Conservation (phyloP, 2,888 invertebrate species). For the Ormyrus labotus region DNA sequence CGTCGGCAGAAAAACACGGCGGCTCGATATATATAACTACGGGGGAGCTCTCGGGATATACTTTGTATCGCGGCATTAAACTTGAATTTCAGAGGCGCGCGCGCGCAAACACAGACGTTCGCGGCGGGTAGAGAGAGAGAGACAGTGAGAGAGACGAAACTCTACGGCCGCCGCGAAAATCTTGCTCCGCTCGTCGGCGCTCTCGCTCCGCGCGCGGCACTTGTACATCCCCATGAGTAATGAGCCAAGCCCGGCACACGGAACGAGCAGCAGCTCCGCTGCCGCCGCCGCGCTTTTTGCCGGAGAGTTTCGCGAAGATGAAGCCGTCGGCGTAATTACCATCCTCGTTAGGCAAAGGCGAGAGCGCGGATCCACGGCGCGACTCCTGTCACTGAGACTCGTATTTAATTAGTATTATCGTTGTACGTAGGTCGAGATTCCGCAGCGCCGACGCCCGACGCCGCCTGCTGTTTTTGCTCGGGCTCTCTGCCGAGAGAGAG, state of each 20-base stretch:
- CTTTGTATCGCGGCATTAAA: constrained; percentile 27
- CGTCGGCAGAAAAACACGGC: neutral
- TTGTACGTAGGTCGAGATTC: constrained; percentile 54
- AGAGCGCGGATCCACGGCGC: constrained; percentile 50
- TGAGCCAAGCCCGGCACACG: constrained; percentile 60
- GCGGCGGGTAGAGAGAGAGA: neutral
- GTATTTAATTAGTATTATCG: constrained; percentile 75
- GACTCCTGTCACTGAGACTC: constrained; percentile 67
- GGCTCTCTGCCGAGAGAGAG: too few relatives aligned
- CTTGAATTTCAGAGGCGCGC: constrained; percentile 10
- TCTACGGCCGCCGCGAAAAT: constrained; percentile 11
- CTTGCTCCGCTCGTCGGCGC: neutral
- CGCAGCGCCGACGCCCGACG: neutral
- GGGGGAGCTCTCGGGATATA: too few relatives aligned
- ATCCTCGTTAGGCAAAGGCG: constrained; percentile 72
- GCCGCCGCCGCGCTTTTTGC: constrained; percentile 66
- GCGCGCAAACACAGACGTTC: neutral
- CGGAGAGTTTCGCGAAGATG: constrained; percentile 70
- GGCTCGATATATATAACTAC: too few relatives aligned
- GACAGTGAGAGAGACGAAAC: too few relatives aligned
- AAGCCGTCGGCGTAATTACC: constrained; percentile 74
- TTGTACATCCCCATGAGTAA: constrained; percentile 65
- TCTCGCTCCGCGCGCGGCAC: constrained; percentile 20
- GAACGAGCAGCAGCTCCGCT: constrained; percentile 45
- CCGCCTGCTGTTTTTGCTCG: too few relatives aligned